These are phyloP conservation scores for Porites australiensis DNA, from an alignment of 64 coral and sea anemone genomes.

Conservation along the genomic window DNA sequence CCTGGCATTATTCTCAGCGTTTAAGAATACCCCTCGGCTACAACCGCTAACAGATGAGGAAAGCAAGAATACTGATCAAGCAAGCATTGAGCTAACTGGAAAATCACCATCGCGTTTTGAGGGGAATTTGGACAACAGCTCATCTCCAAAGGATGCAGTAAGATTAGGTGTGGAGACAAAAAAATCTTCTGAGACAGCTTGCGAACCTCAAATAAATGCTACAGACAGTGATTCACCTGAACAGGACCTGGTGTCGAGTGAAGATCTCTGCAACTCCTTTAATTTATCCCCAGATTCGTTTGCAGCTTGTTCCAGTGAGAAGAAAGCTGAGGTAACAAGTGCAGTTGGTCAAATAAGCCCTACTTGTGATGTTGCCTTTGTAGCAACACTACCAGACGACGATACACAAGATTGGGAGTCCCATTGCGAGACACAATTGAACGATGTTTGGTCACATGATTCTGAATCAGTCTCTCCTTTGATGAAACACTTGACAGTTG, in stretches of 20 bases:
- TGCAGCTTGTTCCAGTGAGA: background rate
- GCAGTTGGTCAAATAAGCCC: background rate
- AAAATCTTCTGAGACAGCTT: background rate
- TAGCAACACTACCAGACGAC: background rate
- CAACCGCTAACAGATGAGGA: background rate
- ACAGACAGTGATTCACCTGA: background rate
- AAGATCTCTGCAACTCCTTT: background rate
- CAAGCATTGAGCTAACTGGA: background rate
- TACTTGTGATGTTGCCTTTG: background rate
- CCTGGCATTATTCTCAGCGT: conserved; percentile 6
- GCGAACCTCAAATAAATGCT: background rate
- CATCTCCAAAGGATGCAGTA: background rate
- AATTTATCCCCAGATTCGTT: conserved; percentile 19
- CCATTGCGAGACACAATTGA: background rate
- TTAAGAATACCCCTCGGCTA: background rate
- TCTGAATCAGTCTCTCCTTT: conserved; percentile 6
- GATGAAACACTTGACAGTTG: background rate
- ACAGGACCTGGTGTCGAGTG: background rate
- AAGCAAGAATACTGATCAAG: background rate
- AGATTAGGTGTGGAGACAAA: background rate
- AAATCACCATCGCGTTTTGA: no score
- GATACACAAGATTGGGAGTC: background rate
- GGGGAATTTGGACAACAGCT: background rate
- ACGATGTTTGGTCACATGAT: background rate
- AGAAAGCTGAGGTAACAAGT: background rate